Conservation (phyloP, 2,888 invertebrate genomes). For the Drosophila kanekoi region DNA sequence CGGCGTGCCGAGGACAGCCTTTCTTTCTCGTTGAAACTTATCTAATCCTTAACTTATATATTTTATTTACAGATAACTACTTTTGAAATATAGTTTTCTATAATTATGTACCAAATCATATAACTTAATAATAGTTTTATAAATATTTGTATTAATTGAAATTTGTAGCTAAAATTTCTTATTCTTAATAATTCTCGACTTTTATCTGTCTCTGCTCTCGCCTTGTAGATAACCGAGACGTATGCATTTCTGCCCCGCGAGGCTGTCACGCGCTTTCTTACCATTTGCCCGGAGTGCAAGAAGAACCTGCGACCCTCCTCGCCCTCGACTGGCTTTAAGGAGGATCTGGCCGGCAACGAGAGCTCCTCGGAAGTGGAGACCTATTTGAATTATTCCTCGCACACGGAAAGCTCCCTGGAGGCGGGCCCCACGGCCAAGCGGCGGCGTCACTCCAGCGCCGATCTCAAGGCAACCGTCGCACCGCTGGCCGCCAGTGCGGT, state of each 20-base stretch:
- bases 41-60: too few relatives aligned
- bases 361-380: conserved; percentile 84
- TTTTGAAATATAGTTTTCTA: too few relatives aligned
- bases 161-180: neutral
- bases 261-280: conserved; percentile 97
- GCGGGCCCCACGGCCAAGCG: conserved; percentile 73
- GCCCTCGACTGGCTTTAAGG: conserved; percentile 75
- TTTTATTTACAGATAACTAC: too few relatives aligned
- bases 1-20: too few relatives aligned
- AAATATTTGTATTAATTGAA: too few relatives aligned
- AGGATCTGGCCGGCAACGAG: conserved; percentile 82
- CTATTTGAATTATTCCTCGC: conserved; percentile 81
- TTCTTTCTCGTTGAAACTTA: too few relatives aligned
- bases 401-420: conserved; percentile 83
- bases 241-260: conserved; percentile 98
- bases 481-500: conserved; percentile 31
- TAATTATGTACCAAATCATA: too few relatives aligned
- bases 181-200: neutral
- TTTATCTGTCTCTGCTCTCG: neutral
- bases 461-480: conserved; percentile 46
- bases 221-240: conserved; percentile 95
- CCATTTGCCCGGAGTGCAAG: conserved; percentile 95
- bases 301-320: conserved; percentile 84
- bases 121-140: too few relatives aligned
- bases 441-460: conserved; percentile 74